Evolutionary conservation across 2,888 invertebrate species (phyloP).

Genomic region (Dione juno): DNA sequence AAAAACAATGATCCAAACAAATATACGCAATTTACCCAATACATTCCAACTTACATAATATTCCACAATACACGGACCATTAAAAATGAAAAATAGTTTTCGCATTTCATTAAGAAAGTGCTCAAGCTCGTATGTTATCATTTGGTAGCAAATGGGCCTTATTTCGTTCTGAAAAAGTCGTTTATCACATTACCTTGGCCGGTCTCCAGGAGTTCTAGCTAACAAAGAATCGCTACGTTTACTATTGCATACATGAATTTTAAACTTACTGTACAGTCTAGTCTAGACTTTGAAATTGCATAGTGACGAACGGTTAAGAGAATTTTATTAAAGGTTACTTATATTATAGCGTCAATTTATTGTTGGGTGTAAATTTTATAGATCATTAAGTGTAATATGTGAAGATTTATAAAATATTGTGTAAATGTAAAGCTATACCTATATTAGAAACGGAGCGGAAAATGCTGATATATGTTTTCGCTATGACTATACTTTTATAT

Average conservation of each 20-base stretch:
- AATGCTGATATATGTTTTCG: no score
- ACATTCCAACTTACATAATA: not conserved
- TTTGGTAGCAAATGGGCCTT: constrained; percentile 22
- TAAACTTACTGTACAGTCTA: constrained; percentile 47
- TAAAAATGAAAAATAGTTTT: constrained; percentile 20
- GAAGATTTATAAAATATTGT: no score
- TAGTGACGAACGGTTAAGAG: constrained; percentile 31
- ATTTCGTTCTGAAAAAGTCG: constrained; percentile 33
- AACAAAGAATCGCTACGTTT: constrained; percentile 46
- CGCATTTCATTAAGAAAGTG: constrained; percentile 22
- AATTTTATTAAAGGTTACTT: constrained; percentile 39
- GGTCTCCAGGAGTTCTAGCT: constrained; percentile 34
- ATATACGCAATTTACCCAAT: not conserved
- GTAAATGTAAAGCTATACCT: no score
- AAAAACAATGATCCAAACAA: not conserved
- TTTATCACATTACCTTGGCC: constrained; percentile 45
- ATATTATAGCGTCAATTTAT: constrained; percentile 32
- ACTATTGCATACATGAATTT: constrained; percentile 54
- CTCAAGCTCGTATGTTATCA: constrained; percentile 23
- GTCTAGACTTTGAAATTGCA: constrained; percentile 44
- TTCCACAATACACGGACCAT: constrained; percentile 15
- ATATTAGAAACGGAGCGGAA: no score
- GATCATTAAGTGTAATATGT: constrained; percentile 19
- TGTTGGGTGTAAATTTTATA: constrained; percentile 33
- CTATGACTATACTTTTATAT: no score